Percentiles rank a stretch among this genome's conserved stretches.
Evolutionary conservation across 2,113 vertebrate genomes (phyloP).

Genomic region (Indicator indicator): DNA sequence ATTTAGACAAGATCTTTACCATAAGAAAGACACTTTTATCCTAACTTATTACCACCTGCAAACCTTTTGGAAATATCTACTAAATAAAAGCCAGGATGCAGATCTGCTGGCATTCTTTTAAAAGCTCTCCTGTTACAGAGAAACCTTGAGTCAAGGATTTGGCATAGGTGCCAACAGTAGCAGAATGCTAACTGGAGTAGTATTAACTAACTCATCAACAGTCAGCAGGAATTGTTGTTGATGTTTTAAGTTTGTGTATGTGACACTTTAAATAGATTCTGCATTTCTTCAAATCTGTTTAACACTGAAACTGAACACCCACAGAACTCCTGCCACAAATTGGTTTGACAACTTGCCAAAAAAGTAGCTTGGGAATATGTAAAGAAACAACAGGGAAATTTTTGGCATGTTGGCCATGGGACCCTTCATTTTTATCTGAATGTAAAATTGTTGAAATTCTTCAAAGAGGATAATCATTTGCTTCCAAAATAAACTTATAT

Average conservation of each 20-base stretch:
- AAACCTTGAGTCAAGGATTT: neutral
- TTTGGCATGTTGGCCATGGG: neutral
- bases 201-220: constrained; percentile 26
- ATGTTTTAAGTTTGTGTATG: neutral
- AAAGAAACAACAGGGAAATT: neutral
- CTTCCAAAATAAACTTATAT: neutral
- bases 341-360: neutral
- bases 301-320: neutral
- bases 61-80: neutral
- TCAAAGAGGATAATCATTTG: neutral
- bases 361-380: neutral
- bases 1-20: neutral
- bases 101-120: neutral
- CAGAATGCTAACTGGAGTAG: neutral
- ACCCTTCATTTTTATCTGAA: neutral
- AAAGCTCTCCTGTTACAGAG: neutral
- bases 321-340: neutral
- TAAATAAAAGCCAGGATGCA: constrained; percentile 1
- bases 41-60: neutral
- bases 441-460: neutral
- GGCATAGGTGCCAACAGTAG: neutral
- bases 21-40: neutral
- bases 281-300: constrained; percentile 1
- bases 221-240: neutral
- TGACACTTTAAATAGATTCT: neutral